Base-by-base conservation (phyloP, 2,888 invertebrate species). In the Allophyes oxyacanthae region DNA sequence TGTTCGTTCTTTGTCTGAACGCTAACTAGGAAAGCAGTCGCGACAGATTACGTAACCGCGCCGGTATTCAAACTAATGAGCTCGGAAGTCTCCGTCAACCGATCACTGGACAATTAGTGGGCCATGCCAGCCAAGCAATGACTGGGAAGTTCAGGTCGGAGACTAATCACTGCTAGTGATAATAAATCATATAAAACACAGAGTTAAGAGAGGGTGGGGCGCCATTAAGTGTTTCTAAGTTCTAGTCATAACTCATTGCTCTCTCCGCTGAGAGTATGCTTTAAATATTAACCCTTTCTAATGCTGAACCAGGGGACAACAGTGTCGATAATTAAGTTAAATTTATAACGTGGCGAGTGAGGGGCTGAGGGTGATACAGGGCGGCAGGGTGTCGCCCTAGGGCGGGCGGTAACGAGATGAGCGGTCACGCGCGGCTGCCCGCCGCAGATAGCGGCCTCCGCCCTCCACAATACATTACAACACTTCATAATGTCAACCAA, bases 351-450 rank as follows among this genome's bases (percentile, higher is more conserved):
- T 64, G 74, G 60, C 56, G 70, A 70, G 64, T 56, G 64, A 56
- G 61, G 58, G 67, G 46, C 46, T 46, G 59, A 40, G 74, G 69
- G 43, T 55, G 69, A 64, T 58, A 63, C 56, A 48, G 66, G 66
- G 64, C 49, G 61, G 56, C 11, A 55, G 51, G 56, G 49, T 11
- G 46, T 34, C 45, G 49, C 40, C 37, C 42, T 54, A 53, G 72
- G 73, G 64, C 66, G 64, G 74, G 70, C 71, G 73, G 78, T 88
- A 87, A 90, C 82, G 85, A 90, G 89, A 91, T 91, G 91, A 86
- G 84, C 84, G 86, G 89, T 86, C 90, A 91, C 91, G 91, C 85
- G 83, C 87, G 82, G 56, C 86, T 88, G 89, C 65, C 72, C 64
- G 66, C 67, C 71, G 64, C 78, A 77, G 90, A 90, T 90, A 89